Evolutionary conservation across 2,797 vertebrate species (phyloP).

Genomic region (Liasis olivaceus): DNA sequence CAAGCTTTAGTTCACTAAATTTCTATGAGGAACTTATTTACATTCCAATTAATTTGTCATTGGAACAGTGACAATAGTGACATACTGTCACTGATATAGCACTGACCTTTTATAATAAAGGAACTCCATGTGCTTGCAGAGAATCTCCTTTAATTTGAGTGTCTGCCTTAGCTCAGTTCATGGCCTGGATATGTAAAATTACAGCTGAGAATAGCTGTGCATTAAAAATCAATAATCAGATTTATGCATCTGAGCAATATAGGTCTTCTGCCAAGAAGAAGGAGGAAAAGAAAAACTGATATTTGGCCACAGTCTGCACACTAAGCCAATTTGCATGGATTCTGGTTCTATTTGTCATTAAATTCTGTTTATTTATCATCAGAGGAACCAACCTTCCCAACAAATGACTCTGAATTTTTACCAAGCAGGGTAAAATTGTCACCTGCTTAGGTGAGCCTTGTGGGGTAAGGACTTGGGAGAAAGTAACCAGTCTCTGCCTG

Average conservation of each 20-base stretch:
- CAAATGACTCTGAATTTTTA: background rate
- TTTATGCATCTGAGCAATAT: background rate
- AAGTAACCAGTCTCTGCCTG: background rate
- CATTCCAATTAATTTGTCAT: background rate
- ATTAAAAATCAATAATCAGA: background rate
- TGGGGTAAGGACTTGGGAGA: background rate
- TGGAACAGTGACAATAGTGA: background rate
- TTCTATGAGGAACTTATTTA: background rate
- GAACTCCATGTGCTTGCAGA: background rate
- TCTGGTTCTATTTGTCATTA: background rate
- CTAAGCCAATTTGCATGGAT: background rate
- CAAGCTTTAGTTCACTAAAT: background rate
- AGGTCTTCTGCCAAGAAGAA: background rate
- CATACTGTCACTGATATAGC: background rate
- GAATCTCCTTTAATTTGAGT: background rate
- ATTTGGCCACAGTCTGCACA: background rate
- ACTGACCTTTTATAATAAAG: background rate
- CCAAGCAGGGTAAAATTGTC: background rate
- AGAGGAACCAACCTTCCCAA: background rate
- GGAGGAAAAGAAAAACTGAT: background rate
- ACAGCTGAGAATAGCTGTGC: background rate
- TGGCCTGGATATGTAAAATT: background rate
- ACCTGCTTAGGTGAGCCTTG: background rate
- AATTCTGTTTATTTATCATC: background rate
- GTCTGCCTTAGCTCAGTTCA: background rate